Conservation (phyloP, 2,888 invertebrate species). For the Aporophyla nigra region DNA sequence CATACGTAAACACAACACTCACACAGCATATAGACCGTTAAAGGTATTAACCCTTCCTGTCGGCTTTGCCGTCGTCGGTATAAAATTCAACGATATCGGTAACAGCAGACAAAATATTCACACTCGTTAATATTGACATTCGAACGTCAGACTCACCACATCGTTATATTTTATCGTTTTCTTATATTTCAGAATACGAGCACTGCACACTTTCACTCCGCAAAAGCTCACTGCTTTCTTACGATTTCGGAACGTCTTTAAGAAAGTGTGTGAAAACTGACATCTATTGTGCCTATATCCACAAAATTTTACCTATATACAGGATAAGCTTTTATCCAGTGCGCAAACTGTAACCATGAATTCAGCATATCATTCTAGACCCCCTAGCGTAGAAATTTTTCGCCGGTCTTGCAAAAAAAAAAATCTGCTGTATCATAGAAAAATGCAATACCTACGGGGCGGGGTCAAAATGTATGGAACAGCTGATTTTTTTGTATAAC, state of each 20-base stretch:
- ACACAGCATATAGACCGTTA: not conserved
- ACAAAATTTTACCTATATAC: not conserved
- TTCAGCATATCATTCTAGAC: too few relatives aligned
- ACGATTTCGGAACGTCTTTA: not conserved
- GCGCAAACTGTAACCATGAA: too few relatives aligned
- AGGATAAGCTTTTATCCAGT: too few relatives aligned
- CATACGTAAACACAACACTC: not conserved
- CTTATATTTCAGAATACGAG: slow-evolving; percentile 8
- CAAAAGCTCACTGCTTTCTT: not conserved
- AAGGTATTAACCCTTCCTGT: not conserved
- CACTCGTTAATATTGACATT: slow-evolving; percentile 10
- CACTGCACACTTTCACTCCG: not conserved
- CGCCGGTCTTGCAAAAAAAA: too few relatives aligned
- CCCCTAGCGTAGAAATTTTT: too few relatives aligned
- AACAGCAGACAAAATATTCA: slow-evolving; percentile 5
- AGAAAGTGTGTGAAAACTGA: not conserved
- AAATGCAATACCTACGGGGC: too few relatives aligned
- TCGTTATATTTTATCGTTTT: not conserved
- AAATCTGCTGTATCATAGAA: too few relatives aligned
- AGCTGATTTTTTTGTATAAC: too few relatives aligned
- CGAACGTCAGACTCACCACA: slow-evolving; percentile 15
- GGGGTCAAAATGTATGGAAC: too few relatives aligned
- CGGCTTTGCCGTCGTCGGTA: not conserved
- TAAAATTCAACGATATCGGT: not conserved
- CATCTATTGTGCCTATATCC: not conserved